These are phyloP conservation scores for Gavialis gangeticus DNA, from an alignment of 2,113 vertebrate genomes.

Conservation along the genomic window DNA sequence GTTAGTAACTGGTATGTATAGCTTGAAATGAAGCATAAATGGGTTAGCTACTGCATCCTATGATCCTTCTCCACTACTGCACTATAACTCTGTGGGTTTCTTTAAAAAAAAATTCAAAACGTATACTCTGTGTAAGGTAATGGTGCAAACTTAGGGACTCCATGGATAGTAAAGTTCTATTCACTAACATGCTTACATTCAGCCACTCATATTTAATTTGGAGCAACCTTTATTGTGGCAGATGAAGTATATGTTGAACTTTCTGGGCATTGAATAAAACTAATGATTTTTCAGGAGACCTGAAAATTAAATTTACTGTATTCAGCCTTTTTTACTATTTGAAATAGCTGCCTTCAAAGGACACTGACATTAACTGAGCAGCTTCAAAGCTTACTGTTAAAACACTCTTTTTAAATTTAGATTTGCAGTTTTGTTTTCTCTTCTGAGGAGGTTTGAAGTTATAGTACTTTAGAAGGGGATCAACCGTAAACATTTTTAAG, in stretches of 20 bases:
- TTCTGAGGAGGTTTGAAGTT: background rate
- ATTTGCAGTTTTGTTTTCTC: background rate
- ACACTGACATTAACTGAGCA: background rate
- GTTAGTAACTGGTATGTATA: conserved; percentile 56
- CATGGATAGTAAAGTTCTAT: conserved; percentile 11
- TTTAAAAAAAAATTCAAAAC: conserved; percentile 29
- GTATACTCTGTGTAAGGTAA: conserved; percentile 43
- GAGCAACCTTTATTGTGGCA: background rate
- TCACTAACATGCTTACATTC: conserved; percentile 12
- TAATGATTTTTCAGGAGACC: conserved; percentile 26
- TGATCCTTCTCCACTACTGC: conserved; percentile 28
- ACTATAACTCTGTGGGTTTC: conserved; percentile 9
- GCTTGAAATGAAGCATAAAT: conserved; percentile 31
- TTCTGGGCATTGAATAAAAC: conserved; percentile 15
- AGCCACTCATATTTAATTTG: background rate
- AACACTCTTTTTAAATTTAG: conserved; percentile 4
- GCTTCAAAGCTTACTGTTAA: background rate
- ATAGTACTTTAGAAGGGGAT: background rate
- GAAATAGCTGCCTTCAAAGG: background rate
- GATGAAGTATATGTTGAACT: background rate
- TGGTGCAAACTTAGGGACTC: conserved; percentile 21
- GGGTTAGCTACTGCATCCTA: conserved; percentile 37
- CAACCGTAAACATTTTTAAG: background rate
- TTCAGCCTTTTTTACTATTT: background rate
- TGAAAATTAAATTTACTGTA: conserved; percentile 4